Conservation (phyloP, 2,113 vertebrate species). For the Panthera uncia region DNA sequence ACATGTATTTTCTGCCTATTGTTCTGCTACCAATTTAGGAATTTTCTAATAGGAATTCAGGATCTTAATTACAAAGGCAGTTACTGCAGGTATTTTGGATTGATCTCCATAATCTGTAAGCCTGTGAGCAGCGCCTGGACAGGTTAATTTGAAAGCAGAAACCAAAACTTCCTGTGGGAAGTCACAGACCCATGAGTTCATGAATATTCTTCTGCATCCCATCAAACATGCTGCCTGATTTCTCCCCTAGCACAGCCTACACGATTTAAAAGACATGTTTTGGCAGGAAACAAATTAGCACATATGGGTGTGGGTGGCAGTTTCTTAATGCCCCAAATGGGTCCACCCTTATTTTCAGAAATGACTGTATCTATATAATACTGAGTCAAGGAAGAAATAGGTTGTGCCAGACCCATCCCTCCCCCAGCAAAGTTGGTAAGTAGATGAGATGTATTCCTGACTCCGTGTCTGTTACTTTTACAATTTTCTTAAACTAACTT, state of each 20-base stretch:
- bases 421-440: not conserved
- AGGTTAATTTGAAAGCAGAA: constrained; percentile 68
- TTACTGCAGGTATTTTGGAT: constrained; percentile 4
- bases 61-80: constrained; percentile 46
- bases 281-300: constrained; percentile 70
- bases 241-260: constrained; percentile 41
- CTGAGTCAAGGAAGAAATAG: constrained; percentile 14
- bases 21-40: constrained; percentile 2
- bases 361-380: constrained; percentile 20
- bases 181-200: constrained; percentile 53
- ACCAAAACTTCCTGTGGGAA: constrained; percentile 57
- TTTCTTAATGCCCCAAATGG: constrained; percentile 60
- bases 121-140: constrained; percentile 23
- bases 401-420: not conserved
- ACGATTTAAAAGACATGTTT: constrained; percentile 69
- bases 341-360: constrained; percentile 63
- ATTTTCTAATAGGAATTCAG: constrained; percentile 6
- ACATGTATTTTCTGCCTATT: not conserved
- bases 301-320: constrained; percentile 70
- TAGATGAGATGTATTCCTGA: not conserved
- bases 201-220: constrained; percentile 61
- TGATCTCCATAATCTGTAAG: constrained; percentile 43
- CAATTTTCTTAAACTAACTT: not conserved
- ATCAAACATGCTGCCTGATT: constrained; percentile 13
- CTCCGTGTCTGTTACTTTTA: not conserved